These are phyloP conservation scores for Plebejus melissa DNA, from an alignment of 2,888 invertebrate genomes.

Conservation along the genomic window DNA sequence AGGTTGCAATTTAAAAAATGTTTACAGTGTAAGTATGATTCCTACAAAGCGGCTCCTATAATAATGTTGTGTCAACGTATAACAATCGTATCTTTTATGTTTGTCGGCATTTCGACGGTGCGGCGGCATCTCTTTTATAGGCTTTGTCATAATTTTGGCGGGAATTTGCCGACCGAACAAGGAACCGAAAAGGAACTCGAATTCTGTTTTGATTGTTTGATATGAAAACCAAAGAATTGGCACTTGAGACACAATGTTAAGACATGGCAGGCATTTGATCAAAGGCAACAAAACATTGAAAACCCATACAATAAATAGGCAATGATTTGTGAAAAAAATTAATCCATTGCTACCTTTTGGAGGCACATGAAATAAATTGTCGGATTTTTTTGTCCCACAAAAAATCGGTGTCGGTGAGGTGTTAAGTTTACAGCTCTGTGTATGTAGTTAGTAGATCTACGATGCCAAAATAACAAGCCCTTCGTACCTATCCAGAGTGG, in stretches of 20 bases:
- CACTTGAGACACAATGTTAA: conserved; percentile 58
- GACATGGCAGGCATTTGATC: conserved; percentile 33
- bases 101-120: conserved; percentile 46
- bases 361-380: neutral
- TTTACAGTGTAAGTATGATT: conserved; percentile 24
- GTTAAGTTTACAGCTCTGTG: neutral
- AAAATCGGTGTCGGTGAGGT: neutral
- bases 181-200: conserved; percentile 49
- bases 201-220: conserved; percentile 70
- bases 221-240: conserved; percentile 57
- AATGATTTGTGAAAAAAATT: neutral
- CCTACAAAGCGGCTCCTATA: conserved; percentile 47
- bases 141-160: conserved; percentile 61
- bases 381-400: neutral
- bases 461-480: neutral
- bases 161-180: conserved; percentile 52
- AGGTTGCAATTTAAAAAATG: conserved; percentile 22
- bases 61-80: conserved; percentile 51
- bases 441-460: neutral
- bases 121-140: conserved; percentile 47
- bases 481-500: too few relatives aligned
- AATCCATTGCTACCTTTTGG: conserved; percentile 18
- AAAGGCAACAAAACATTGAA: conserved; percentile 20
- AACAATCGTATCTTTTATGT: conserved; percentile 47
- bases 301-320: conserved; percentile 23